Percentiles rank a stretch among this genome's conserved stretches.
These are phyloP conservation scores for Spea hammondii DNA, from an alignment of 2,797 vertebrate species.

Conservation along the genomic window DNA sequence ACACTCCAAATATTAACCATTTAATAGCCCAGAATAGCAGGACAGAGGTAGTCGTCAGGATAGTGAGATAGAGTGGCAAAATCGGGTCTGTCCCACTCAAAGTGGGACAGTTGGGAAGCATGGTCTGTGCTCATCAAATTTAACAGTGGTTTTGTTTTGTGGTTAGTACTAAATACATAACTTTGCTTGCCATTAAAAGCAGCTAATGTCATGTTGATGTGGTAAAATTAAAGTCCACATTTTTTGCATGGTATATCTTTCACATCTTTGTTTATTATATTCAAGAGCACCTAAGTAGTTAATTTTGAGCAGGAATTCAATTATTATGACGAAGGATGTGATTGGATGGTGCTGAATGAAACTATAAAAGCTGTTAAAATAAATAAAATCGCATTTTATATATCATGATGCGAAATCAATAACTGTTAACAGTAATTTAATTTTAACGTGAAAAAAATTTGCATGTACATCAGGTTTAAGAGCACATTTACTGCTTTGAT, in stretches of 20 bases:
- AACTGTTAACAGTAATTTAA: slow-evolving; percentile 68
- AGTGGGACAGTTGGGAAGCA: too few relatives aligned
- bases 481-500: slow-evolving; percentile 69
- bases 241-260: background rate
- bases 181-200: slow-evolving; percentile 16
- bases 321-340: slow-evolving; percentile 45
- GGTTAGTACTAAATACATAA: slow-evolving; percentile 48
- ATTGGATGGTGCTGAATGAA: slow-evolving; percentile 33
- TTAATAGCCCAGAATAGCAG: too few relatives aligned
- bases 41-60: too few relatives aligned
- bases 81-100: too few relatives aligned
- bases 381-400: slow-evolving; percentile 50
- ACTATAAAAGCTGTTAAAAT: slow-evolving; percentile 24
- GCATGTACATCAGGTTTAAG: slow-evolving; percentile 66
- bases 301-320: slow-evolving; percentile 13
- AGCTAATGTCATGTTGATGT: slow-evolving; percentile 11
- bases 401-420: slow-evolving; percentile 60
- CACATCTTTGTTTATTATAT: slow-evolving; percentile 4
- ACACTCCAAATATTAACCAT: too few relatives aligned
- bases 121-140: slow-evolving; percentile 15
- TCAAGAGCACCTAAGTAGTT: slow-evolving; percentile 5
- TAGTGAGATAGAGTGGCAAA: too few relatives aligned
- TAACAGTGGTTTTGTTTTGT: slow-evolving; percentile 43
- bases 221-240: too few relatives aligned
- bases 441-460: slow-evolving; percentile 64